Evolutionary conservation across 2,888 invertebrate genomes (phyloP).

Genomic region (Bombyx huttoni): DNA sequence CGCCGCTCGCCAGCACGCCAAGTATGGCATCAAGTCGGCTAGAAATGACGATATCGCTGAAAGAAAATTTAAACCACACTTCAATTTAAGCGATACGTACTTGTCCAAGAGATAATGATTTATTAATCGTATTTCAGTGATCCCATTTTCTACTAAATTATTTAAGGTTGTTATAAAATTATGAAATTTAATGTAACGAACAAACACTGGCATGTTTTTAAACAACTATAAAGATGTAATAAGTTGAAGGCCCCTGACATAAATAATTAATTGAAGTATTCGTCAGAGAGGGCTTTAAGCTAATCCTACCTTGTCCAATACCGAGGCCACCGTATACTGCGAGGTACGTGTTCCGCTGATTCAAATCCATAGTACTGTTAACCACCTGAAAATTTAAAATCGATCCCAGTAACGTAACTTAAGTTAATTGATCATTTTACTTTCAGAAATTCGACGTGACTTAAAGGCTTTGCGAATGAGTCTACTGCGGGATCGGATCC

Average conservation of each 20-base stretch:
- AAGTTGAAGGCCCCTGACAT: no score
- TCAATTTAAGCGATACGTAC: constrained; percentile 39
- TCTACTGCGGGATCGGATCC: no score
- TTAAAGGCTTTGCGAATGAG: no score
- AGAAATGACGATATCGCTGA: constrained; percentile 78
- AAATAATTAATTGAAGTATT: background rate
- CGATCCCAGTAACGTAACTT: background rate
- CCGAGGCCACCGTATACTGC: constrained; percentile 93
- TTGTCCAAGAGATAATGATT: constrained; percentile 33
- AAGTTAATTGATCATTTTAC: background rate
- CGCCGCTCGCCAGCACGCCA: constrained; percentile 81
- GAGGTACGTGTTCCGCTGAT: constrained; percentile 82
- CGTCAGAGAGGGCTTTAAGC: background rate
- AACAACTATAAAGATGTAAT: no score
- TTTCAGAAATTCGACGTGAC: no score
- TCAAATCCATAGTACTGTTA: constrained; percentile 70
- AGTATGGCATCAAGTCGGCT: constrained; percentile 77
- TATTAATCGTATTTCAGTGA: constrained; percentile 50
- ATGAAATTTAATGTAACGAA: background rate
- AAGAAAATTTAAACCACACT: constrained; percentile 14
- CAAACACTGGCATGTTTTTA: no score
- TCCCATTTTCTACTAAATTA: no score
- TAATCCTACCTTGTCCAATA: constrained; percentile 86
- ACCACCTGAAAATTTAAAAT: constrained; percentile 28
- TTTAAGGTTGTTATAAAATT: no score